Evolutionary conservation across 2,888 invertebrate species (phyloP), one percentile per base, ranked within the genome.

Genomic region (Thecophora atra): DNA sequence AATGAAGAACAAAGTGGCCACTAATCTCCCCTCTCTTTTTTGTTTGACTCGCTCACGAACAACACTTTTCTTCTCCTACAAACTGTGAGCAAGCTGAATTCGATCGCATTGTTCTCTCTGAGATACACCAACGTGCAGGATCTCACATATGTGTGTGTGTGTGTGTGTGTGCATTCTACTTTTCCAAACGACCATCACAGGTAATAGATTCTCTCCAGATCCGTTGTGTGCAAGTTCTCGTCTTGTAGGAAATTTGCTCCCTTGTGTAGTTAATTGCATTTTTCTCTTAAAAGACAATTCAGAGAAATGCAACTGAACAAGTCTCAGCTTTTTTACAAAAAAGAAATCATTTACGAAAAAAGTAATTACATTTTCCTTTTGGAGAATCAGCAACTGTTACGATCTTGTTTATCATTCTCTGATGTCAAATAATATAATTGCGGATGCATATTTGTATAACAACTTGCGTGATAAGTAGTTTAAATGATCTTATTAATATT

Each of bases 1-100:
- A 82, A 82, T 81, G 77, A 78, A 79, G 77, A n/a, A 74, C 74
- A 65, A 77, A 74, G 75, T 65, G 58, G 13, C 58, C 58, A 17
- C 26, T 28, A 26, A n/a, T n/a, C 58, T 58, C 24, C 28, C 7
- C 28, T 3, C 15, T 58, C 58, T 26, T 15, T 15, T 28, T 4
- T 26, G 26, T 3, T 26, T 28, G 6, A 62, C 69, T 65, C 74
- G 63, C 64, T 21, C 8, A 5, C 7, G 42, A 19, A 7, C 15
- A 5, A 28, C 24, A 11, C 15, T 37, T 52, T 17, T 47, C 47
- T 30, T 21, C 28, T 24, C 24, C 30, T 21, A n/a, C n/a, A n/a
- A n/a, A n/a, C n/a, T n/a, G n/a, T 67, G 37, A 19, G 19, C 54
- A 54, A 24, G 68, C 68, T 68, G 68, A 58, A 44, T 63, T 62